Evolutionary conservation across 2,113 vertebrate genomes (phyloP).

Genomic region (Grammomys surdaster): DNA sequence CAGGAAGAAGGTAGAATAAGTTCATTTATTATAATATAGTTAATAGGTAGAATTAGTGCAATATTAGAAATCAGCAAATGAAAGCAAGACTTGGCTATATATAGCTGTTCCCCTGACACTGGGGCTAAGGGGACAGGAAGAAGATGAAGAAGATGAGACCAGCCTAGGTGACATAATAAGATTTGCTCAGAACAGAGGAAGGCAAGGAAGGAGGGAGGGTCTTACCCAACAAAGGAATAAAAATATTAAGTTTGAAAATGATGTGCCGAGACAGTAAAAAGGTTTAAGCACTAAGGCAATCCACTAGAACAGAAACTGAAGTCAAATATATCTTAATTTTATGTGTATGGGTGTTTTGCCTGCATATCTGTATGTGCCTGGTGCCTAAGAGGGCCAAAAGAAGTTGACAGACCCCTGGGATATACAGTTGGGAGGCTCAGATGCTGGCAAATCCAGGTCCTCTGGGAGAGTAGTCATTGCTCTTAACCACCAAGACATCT

Average conservation of each 20-base stretch:
- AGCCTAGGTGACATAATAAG: too few species aligned
- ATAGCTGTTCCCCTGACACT: too few species aligned
- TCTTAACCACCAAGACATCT: neutral
- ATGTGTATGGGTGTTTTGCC: neutral
- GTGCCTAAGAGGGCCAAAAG: neutral
- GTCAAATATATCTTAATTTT: neutral
- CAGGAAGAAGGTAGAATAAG: neutral
- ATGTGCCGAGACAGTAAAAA: neutral
- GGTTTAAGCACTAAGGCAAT: neutral
- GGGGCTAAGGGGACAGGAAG: neutral
- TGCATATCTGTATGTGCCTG: neutral
- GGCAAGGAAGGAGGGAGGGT: neutral
- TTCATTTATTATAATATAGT: neutral
- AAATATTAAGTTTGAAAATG: neutral
- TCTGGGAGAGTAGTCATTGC: neutral
- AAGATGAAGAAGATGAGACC: neutral
- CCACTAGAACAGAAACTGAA: neutral
- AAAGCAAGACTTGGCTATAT: neutral
- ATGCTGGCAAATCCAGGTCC: neutral
- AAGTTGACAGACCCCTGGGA: neutral
- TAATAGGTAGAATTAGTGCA: neutral
- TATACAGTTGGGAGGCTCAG: neutral
- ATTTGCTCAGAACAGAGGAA: too few species aligned
- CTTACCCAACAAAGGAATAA: too few species aligned
- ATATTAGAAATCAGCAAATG: neutral